A percentile compares a stretch with the other conserved stretches of the same genome.
Evolutionary conservation across 2,113 vertebrate genomes (phyloP).

Genomic region (Tricholaema leucomelas): DNA sequence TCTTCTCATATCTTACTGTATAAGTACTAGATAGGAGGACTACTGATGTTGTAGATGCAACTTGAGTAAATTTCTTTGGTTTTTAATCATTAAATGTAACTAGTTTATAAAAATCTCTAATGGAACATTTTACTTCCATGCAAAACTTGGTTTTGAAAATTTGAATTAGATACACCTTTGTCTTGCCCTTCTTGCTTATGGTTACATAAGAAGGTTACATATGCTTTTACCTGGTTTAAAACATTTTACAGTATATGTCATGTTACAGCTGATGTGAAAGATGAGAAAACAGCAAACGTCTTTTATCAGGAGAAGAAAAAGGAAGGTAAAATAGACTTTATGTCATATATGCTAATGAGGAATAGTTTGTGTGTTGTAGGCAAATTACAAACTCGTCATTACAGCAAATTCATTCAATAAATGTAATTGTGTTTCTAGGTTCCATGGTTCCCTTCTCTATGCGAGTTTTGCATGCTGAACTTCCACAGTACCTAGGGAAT

Average conservation of each 20-base stretch:
- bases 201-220: background rate
- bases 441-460: conserved; percentile 98
- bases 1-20: background rate
- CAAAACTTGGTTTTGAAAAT: background rate
- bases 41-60: background rate
- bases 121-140: background rate
- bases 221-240: background rate
- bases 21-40: background rate
- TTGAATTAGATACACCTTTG: background rate
- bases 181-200: background rate
- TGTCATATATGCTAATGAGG: background rate
- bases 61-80: background rate
- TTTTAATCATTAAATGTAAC: background rate
- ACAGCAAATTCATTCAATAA: background rate
- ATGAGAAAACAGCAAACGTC: too few relatives aligned
- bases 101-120: background rate
- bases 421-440: conserved; percentile 72
- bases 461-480: conserved; percentile 93
- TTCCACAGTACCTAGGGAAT: conserved; percentile 92
- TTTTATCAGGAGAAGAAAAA: background rate
- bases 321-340: background rate
- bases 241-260: background rate
- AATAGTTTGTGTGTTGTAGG: background rate
- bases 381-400: background rate
- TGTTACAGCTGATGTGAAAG: background rate